Evolutionary conservation across 1,140 invertebrate species (phyloP).

Genomic region (Drosophila sturtevanti): DNA sequence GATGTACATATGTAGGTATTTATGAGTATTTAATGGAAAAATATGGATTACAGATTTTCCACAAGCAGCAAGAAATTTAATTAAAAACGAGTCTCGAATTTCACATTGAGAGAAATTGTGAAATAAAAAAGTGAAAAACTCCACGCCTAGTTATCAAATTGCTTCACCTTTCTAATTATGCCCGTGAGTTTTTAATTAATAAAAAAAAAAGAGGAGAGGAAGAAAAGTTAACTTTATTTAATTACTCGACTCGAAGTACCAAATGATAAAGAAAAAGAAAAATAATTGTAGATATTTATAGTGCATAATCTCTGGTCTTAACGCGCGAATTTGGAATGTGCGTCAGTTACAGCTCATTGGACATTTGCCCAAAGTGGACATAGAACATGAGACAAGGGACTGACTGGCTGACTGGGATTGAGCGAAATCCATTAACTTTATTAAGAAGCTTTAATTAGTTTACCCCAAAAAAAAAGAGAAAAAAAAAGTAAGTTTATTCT

Average conservation of each 20-base stretch:
- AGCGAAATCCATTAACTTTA: conserved; percentile 70
- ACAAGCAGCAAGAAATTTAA: neutral
- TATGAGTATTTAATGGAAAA: too few relatives aligned
- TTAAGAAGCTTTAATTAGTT: conserved; percentile 76
- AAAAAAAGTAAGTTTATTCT: conserved; percentile 33
- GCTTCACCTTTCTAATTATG: conserved; percentile 13
- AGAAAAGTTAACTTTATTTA: neutral
- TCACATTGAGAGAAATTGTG: neutral
- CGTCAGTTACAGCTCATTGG: conserved; percentile 54
- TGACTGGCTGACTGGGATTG: neutral
- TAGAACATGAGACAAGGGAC: conserved; percentile 1
- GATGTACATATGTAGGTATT: too few relatives aligned
- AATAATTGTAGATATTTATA: conserved; percentile 41
- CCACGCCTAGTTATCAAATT: neutral
- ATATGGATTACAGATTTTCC: neutral
- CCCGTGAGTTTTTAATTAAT: conserved; percentile 2
- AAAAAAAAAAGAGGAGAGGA: neutral
- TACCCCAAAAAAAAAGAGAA: too few relatives aligned
- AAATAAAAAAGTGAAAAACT: neutral
- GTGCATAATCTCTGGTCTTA: conserved; percentile 39
- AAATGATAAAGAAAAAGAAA: conserved; percentile 14
- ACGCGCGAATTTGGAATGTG: neutral
- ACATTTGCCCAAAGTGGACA: neutral
- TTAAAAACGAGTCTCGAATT: neutral
- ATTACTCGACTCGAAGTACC: conserved; percentile 3